A percentile compares a stretch with the other conserved stretches of the same genome.
Conservation (phyloP, 2,888 invertebrate species). For the Elysia crispata region DNA sequence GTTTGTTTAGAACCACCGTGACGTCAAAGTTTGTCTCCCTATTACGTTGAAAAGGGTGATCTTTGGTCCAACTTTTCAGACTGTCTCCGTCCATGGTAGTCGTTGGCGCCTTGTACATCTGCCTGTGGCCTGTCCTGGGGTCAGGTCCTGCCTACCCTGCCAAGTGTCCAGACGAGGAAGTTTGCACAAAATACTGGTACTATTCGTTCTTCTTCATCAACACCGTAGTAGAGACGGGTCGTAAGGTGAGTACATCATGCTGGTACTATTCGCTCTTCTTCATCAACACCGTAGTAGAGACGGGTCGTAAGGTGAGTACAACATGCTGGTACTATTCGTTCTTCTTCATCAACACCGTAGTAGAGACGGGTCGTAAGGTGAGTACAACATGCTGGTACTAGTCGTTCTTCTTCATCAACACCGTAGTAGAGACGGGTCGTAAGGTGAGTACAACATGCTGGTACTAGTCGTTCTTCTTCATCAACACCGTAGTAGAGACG, state of each 20-base stretch:
- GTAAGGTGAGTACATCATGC: background rate
- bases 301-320: background rate
- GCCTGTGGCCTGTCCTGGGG: background rate
- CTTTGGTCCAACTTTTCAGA: background rate
- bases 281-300: background rate
- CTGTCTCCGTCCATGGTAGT: background rate
- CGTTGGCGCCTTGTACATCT: background rate
- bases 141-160: slow-evolving; percentile 15
- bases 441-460: background rate
- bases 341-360: slow-evolving; percentile 7
- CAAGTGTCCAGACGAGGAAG: slow-evolving; percentile 7
- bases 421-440: background rate
- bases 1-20: too few relatives aligned
- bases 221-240: background rate
- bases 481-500: too few relatives aligned
- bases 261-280: background rate
- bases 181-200: background rate
- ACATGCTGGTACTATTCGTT: background rate
- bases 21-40: too few relatives aligned
- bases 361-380: background rate
- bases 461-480: too few relatives aligned
- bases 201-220: slow-evolving; percentile 14
- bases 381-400: background rate
- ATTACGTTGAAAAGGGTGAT: too few relatives aligned
- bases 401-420: slow-evolving; percentile 11